Evolutionary conservation across 2,888 invertebrate species (phyloP).

Genomic region (Latheticus oryzae): DNA sequence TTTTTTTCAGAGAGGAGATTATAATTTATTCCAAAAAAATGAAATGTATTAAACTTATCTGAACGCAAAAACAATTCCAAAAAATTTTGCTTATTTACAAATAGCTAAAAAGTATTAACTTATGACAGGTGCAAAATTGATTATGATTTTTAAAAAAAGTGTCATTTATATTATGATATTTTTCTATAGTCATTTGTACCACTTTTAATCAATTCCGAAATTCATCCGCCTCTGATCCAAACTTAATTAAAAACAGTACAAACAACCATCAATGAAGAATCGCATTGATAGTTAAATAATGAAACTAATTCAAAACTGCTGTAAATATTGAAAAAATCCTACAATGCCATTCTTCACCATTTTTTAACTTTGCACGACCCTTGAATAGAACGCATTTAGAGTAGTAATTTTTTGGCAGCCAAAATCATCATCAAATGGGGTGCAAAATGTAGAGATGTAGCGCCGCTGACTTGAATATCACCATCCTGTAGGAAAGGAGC

Average conservation of each 20-base stretch:
- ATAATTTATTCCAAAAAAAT: no score
- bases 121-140: constrained; percentile 37
- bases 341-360: constrained; percentile 20
- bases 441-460: constrained; percentile 53
- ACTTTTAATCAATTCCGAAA: no score
- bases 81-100: constrained; percentile 28
- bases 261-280: constrained; percentile 21
- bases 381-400: constrained; percentile 45
- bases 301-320: constrained; percentile 1
- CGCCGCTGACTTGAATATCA: constrained; percentile 79
- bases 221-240: no score
- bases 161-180: constrained; percentile 29
- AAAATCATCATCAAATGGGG: constrained; percentile 64
- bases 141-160: constrained; percentile 33
- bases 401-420: constrained; percentile 57
- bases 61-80: constrained; percentile 16
- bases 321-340: constrained; percentile 26
- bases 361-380: constrained; percentile 26
- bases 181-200: constrained; percentile 22
- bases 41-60: no score
- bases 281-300: background rate
- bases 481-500: constrained; percentile 85
- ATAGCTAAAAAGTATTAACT: constrained; percentile 6
- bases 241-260: no score
- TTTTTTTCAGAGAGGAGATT: no score